phyloP scores from a whole-genome alignment of 2,797 vertebrate species.

The Danio tinwini region DNA sequence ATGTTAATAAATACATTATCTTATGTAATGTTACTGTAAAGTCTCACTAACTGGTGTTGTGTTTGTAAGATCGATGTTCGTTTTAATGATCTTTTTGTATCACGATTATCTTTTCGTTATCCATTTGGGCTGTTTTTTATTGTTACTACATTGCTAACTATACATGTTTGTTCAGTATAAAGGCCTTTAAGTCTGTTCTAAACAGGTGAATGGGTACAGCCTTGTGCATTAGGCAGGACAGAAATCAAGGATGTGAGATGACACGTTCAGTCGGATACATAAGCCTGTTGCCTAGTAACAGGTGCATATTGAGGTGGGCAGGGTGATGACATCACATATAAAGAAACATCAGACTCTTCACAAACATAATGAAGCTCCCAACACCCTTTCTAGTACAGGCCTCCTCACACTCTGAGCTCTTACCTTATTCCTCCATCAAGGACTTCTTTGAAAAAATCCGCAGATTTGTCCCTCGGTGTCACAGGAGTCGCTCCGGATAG shows the following conservation, averaged over 20 bases:
- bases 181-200: not conserved
- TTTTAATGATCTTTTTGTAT: too few species aligned
- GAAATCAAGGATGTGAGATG: constrained; percentile 46
- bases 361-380: constrained; percentile 1
- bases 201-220: constrained; percentile 12
- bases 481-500: constrained; percentile 25
- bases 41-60: too few species aligned
- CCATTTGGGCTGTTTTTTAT: too few species aligned
- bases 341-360: constrained; percentile 19
- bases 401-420: not conserved
- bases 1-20: too few species aligned
- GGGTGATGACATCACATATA: constrained; percentile 62
- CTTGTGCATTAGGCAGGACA: constrained; percentile 48
- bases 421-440: constrained; percentile 14
- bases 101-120: too few species aligned
- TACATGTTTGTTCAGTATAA: not conserved
- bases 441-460: not conserved
- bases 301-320: constrained; percentile 53
- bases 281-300: constrained; percentile 70
- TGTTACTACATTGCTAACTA: not conserved
- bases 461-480: constrained; percentile 10
- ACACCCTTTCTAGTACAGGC: not conserved
- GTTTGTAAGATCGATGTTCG: too few species aligned
- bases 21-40: too few species aligned
- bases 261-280: constrained; percentile 55